Evolutionary conservation across 1,140 invertebrate species (phyloP).

Genomic region (Danaus melanippus): DNA sequence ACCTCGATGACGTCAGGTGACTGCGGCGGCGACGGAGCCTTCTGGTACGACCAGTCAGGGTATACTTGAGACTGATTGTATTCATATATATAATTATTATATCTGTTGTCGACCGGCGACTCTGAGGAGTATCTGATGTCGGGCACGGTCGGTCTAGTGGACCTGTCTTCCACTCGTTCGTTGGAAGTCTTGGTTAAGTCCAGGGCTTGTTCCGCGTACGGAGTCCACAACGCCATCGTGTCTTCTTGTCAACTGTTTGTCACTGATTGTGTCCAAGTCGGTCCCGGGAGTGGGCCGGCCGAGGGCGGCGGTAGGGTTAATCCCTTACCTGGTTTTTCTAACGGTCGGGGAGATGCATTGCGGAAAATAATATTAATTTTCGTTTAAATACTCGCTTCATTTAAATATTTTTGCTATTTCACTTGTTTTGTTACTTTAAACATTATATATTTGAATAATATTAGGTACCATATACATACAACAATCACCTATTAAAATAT

Average conservation of each 20-base stretch:
- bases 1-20: slow-evolving; percentile 17
- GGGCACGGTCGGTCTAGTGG: slow-evolving; percentile 12
- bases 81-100: slow-evolving; percentile 21
- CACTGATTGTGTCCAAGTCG: slow-evolving; percentile 8
- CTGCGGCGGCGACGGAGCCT: slow-evolving; percentile 17
- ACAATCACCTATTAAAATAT: too few relatives aligned
- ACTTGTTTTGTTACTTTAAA: neutral
- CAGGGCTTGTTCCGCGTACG: slow-evolving; percentile 37
- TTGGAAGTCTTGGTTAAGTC: slow-evolving; percentile 33
- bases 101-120: slow-evolving; percentile 13
- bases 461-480: too few relatives aligned
- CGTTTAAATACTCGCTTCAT: slow-evolving; percentile 1
- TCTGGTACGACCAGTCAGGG: slow-evolving; percentile 17
- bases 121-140: slow-evolving; percentile 18
- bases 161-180: slow-evolving; percentile 10
- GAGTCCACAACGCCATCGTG: slow-evolving; percentile 38
- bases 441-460: too few relatives aligned
- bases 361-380: slow-evolving; percentile 18
- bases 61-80: slow-evolving; percentile 22
- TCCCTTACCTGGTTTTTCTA: slow-evolving; percentile 19
- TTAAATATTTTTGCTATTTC: neutral
- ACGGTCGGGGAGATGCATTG: slow-evolving; percentile 9
- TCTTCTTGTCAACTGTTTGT: slow-evolving; percentile 1
- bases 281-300: slow-evolving; percentile 14
- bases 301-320: slow-evolving; percentile 16